phyloP scores from a whole-genome alignment of 2,888 invertebrate genomes.

The Pollenia labialis region DNA sequence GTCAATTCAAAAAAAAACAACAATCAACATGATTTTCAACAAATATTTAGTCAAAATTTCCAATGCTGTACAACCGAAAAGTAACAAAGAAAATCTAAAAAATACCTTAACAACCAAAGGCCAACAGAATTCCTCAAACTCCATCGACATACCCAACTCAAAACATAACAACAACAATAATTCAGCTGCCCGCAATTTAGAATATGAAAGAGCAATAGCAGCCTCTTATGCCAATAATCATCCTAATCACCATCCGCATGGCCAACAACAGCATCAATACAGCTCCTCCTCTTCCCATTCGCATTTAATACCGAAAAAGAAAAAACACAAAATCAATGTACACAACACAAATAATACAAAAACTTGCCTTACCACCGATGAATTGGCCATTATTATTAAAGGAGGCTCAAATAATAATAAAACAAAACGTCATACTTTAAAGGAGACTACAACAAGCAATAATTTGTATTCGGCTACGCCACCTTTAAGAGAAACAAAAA shows the following conservation, averaged over 20 bases:
- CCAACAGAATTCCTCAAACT: constrained; percentile 52
- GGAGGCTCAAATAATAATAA: constrained; percentile 63
- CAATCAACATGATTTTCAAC: constrained; percentile 81
- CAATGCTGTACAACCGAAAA: constrained; percentile 80
- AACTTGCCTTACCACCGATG: constrained; percentile 72
- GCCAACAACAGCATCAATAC: constrained; percentile 6
- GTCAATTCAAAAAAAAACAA: constrained; percentile 46
- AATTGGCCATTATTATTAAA: constrained; percentile 74
- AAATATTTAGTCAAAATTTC: constrained; percentile 83
- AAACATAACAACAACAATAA: constrained; percentile 58
- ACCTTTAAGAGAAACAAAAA: constrained; percentile 56
- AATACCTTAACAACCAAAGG: constrained; percentile 36
- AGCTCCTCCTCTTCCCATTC: neutral
- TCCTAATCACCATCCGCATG: constrained; percentile 40
- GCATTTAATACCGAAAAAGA: constrained; percentile 71
- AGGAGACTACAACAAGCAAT: constrained; percentile 56
- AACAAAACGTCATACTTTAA: constrained; percentile 64
- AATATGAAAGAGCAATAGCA: constrained; percentile 81
- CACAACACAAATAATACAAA: constrained; percentile 65
- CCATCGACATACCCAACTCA: constrained; percentile 54
- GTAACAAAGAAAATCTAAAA: constrained; percentile 77
- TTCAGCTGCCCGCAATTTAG: constrained; percentile 78
- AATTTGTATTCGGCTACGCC: constrained; percentile 28
- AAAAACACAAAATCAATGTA: constrained; percentile 72
- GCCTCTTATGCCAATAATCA: constrained; percentile 75